Evolutionary conservation across 2,113 vertebrate species (phyloP), one percentile per base, ranked within the genome.

Genomic region (Nerophis ophidion): DNA sequence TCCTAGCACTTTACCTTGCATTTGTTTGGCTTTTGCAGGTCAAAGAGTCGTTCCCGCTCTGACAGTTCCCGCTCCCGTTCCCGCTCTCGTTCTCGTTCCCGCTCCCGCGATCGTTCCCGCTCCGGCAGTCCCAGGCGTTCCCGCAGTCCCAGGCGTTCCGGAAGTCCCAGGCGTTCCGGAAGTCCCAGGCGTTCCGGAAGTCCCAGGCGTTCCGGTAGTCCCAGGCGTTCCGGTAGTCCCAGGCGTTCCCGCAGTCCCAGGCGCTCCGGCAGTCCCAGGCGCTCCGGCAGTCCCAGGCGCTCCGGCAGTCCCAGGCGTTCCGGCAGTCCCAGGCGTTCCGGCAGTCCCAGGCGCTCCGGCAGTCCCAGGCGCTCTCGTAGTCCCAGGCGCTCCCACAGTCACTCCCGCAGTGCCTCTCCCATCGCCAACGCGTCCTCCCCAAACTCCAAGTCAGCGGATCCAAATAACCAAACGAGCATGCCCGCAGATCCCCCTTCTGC

Each of bases 31-130:
- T 17, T 16, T 10, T 38, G 4, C 48, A 93, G 94, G 89, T 97
- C 95, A 34, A 89, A 94, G 70, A 95, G 93, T 84, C 85, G 93
- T 56, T 97, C 94, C 0, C 92, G 93, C 26, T 97, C 95, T 0
- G 88, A 90, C 33, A 96, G 92, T 87, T 91, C 93, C 42, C 95
- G 92, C 0, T 95, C 93, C 0, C 86, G 93, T 1, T 95, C 94
- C 58, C 57, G 33, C 7, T 60, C 57, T 3, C 19, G 57, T 2
- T 58, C 49, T 19, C 49, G 49, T 35, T 96, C 93, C 45, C 74
- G 92, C 76, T 95, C 91, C 88, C 88, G 92, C 36, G 95, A 92
- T 47, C 76, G 92, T 76, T 95, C 91, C 88, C 93, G 79, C 1
- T 48, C 93, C 77, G 95, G 94, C 0, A 84, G 93, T 65, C 88